Conservation (phyloP, 2,797 vertebrate genomes). For the Gobio occitaniae region DNA sequence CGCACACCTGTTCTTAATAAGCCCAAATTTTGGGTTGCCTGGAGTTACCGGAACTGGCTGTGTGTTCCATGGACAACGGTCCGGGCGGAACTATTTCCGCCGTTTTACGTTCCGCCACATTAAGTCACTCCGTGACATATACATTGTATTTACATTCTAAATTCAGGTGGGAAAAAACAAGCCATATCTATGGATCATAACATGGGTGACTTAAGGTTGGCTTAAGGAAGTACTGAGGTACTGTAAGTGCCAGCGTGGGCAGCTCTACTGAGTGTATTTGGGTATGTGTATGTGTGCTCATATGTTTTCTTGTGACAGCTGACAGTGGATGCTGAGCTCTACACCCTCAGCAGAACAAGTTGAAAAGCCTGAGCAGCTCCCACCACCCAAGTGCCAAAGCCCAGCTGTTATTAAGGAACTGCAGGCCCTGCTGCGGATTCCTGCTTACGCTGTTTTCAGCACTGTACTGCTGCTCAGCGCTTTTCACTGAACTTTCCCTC, state of each 20-base stretch:
- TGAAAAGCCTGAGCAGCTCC: constrained; percentile 36
- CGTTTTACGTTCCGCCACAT: no score
- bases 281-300: background rate
- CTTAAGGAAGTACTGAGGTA: constrained; percentile 9
- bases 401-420: constrained; percentile 43
- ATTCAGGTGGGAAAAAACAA: no score
- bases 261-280: background rate
- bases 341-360: constrained; percentile 46
- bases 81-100: no score
- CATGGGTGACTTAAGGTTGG: no score
- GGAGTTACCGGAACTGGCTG: no score
- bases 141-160: no score
- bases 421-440: constrained; percentile 39
- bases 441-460: constrained; percentile 40
- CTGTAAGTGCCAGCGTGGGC: background rate
- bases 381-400: constrained; percentile 8
- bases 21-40: no score
- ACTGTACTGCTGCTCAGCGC: constrained; percentile 38
- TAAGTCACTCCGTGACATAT: no score
- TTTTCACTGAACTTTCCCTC: constrained; percentile 25
- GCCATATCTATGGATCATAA: no score
- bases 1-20: no score
- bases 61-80: no score
- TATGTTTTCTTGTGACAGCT: constrained; percentile 34
- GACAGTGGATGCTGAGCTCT: constrained; percentile 38